Conservation (phyloP, 1,140 invertebrate species). For the Holotrichia oblita region DNA sequence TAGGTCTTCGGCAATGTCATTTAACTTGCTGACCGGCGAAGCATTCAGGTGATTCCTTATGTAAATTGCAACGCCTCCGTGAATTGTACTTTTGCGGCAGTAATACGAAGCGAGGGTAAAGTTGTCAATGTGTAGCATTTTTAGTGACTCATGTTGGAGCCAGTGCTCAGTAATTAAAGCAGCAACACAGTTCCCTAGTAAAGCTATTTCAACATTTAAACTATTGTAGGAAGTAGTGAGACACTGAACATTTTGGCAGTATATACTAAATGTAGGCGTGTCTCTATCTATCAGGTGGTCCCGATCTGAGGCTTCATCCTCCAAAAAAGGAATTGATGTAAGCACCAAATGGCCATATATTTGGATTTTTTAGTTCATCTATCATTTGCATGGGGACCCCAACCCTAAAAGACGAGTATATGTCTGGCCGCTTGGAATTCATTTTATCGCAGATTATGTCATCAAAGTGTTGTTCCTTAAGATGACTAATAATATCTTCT, state of each 20-base stretch:
- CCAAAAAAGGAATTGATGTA: slow-evolving; percentile 1
- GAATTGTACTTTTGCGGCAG: background rate
- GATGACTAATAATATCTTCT: background rate
- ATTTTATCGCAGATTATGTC: slow-evolving; percentile 21
- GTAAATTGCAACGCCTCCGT: background rate
- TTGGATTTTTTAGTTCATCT: background rate
- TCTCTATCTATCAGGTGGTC: background rate
- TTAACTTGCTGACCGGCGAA: background rate
- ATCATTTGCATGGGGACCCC: background rate
- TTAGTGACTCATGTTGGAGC: background rate
- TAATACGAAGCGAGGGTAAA: background rate
- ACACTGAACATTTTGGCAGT: slow-evolving; percentile 27
- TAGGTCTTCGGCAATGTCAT: background rate
- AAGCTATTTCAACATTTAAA: background rate
- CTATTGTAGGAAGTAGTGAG: background rate
- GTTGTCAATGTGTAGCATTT: background rate
- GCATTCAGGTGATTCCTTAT: background rate
- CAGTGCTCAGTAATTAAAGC: background rate
- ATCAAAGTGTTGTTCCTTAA: slow-evolving; percentile 14
- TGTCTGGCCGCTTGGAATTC: slow-evolving; percentile 27
- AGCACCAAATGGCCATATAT: slow-evolving; percentile 22
- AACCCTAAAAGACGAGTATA: slow-evolving; percentile 25
- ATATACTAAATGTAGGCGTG: background rate
- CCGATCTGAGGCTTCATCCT: slow-evolving; percentile 2
- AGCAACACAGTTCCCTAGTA: background rate